A percentile compares a stretch with the other conserved stretches of the same genome.
phyloP scores from a whole-genome alignment of 2,113 vertebrate species.

The Saimiri boliviensis region DNA sequence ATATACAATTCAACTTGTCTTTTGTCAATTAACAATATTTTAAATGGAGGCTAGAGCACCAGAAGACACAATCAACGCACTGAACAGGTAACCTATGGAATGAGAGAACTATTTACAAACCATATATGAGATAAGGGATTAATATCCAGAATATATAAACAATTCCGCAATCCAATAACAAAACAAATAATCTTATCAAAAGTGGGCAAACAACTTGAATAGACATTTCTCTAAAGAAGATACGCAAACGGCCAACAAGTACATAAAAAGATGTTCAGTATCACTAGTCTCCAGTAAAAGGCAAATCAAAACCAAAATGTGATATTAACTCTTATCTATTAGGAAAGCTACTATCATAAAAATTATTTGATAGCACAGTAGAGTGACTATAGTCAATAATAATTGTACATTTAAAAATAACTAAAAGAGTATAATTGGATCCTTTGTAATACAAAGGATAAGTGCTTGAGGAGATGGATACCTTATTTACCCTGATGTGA shows the following conservation, averaged over 20 bases:
- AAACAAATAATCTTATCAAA: background rate
- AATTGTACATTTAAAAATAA: no score
- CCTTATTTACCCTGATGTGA: no score
- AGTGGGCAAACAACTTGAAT: background rate
- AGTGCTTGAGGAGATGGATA: no score
- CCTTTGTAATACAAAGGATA: no score
- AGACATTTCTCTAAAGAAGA: background rate
- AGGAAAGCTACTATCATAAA: background rate
- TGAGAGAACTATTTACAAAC: slow-evolving; percentile 15
- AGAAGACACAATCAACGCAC: background rate
- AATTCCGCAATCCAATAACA: background rate
- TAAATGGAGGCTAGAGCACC: background rate
- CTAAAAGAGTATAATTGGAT: no score
- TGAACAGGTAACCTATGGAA: background rate
- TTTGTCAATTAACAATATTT: background rate
- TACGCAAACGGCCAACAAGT: background rate
- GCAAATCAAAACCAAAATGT: slow-evolving; percentile 1
- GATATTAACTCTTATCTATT: background rate
- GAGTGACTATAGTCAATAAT: no score
- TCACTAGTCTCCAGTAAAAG: background rate
- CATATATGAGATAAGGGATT: background rate
- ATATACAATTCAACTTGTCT: background rate
- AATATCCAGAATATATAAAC: background rate
- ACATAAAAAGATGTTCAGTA: background rate
- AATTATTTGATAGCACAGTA: no score